Evolutionary conservation across 2,113 vertebrate genomes (phyloP), one percentile per base, ranked within the genome.

Genomic region (Oxygymnocypris stewartii): DNA sequence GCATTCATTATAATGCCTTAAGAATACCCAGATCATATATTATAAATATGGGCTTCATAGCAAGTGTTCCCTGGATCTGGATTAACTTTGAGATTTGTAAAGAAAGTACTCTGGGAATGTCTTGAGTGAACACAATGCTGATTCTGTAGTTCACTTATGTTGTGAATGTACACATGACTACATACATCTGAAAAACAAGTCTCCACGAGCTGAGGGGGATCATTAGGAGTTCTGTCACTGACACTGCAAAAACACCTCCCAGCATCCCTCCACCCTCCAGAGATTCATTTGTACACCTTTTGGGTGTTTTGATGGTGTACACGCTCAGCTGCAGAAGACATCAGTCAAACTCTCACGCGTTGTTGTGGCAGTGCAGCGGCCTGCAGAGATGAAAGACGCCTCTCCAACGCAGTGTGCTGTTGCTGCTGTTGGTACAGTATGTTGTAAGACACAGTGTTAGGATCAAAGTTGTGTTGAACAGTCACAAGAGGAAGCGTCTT

Each of bases 371-470:
- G 44, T 87, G 79, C 9, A 28, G 51, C 42, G 61, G 57, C 49
- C 35, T 13, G 42, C 28, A 63, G 84, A 87, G 88, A 86, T 87
- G 73, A 90, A 87, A 88, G 87, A 78, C 7, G 47, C 9, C 14
- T 76, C 4, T 65, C 73, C 59, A 37, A 2, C 4, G 57, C 8
- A 9, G 59, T 25, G 7, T 85, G 37, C 35, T 77, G 59, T 40
- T 37, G 69, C 18, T 73, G 81, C 28, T 71, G 74, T 79, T 28
- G 4, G 2, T 31, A 31, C 28, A 31, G 28, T 25, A 0, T 25
- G 37, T 77, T 86, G 65, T 84, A 37, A 78, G 65, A 75, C 16
- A 77, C 63, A 11, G 44, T 61, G 40, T 84, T 88, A 73, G 59
- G 85, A 87, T 86, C 75, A 88, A 88, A 84, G 61, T 6, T n/a